Evolutionary conservation across 1,140 invertebrate species (phyloP).

Genomic region (Zaprionus ornatus): DNA sequence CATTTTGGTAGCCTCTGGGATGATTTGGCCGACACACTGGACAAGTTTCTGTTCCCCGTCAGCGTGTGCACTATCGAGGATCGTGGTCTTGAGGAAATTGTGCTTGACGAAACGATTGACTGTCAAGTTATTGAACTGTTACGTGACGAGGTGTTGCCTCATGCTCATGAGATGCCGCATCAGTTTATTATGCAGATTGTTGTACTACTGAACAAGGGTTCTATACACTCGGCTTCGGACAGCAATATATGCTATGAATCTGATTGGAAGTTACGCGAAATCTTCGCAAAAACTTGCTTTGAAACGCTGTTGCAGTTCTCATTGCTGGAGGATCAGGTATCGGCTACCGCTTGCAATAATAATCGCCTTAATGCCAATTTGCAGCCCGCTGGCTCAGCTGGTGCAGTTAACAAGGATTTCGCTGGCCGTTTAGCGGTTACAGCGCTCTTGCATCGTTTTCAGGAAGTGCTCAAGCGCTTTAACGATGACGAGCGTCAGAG

Average conservation of each 20-base stretch:
- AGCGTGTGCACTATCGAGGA: constrained; percentile 85
- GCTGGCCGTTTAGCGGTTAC: constrained; percentile 95
- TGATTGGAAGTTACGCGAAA: constrained; percentile 93
- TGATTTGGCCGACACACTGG: constrained; percentile 92
- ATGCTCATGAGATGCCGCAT: constrained; percentile 91
- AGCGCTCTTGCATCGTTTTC: constrained; percentile 94
- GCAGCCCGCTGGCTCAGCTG: constrained; percentile 48
- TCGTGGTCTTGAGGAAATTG: constrained; percentile 91
- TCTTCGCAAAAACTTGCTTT: constrained; percentile 98
- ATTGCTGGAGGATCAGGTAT: constrained; percentile 87
- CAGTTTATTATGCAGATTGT: constrained; percentile 95
- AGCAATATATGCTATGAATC: constrained; percentile 90
- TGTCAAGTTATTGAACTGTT: constrained; percentile 94
- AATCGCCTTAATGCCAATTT: constrained; percentile 76
- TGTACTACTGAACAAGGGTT: constrained; percentile 95
- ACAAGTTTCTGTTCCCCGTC: constrained; percentile 95
- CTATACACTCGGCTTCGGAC: constrained; percentile 94
- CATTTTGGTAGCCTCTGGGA: constrained; percentile 92
- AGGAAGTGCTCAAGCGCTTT: constrained; percentile 94
- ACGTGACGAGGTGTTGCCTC: constrained; percentile 93
- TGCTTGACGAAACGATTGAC: constrained; percentile 93
- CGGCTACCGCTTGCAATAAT: constrained; percentile 68
- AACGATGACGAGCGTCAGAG: constrained; percentile 94
- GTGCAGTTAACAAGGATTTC: constrained; percentile 85
- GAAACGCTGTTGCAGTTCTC: constrained; percentile 98